phyloP scores from a whole-genome alignment of 1,140 invertebrate species.

The Philopotamus ludificatus region DNA sequence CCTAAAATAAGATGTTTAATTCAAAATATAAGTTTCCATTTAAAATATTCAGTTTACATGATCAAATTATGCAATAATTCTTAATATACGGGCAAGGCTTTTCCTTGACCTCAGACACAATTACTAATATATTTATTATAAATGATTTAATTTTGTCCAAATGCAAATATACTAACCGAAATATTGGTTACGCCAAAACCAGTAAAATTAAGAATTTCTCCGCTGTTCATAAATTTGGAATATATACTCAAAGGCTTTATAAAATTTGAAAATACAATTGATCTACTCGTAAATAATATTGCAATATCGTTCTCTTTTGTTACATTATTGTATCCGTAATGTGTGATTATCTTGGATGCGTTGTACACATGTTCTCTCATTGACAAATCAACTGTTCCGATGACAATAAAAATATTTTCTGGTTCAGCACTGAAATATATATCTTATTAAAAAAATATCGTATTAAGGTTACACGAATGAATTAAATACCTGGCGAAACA shows the following conservation, averaged over 20 bases:
- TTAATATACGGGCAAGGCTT: no score
- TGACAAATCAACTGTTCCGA: conserved; percentile 25
- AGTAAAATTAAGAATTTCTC: conserved; percentile 25
- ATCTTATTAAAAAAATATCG: not conserved
- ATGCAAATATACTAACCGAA: no score
- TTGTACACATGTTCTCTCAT: conserved; percentile 20
- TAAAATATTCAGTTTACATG: not conserved
- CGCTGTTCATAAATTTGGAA: conserved; percentile 3
- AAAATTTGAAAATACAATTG: conserved; percentile 14
- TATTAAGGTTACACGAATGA: not conserved
- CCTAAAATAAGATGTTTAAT: conserved; percentile 16
- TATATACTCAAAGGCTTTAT: conserved; percentile 10
- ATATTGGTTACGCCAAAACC: no score
- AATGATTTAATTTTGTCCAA: conserved; percentile 18
- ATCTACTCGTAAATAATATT: conserved; percentile 19
- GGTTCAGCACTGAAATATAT: conserved; percentile 27
- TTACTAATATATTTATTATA: no score
- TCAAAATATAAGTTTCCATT: conserved; percentile 2
- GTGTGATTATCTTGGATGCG: conserved; percentile 27
- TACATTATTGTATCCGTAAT: conserved; percentile 21
- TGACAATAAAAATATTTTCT: conserved; percentile 21
- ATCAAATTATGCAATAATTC: not conserved
- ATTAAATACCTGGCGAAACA: conserved; percentile 34
- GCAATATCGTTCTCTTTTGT: conserved; percentile 38
- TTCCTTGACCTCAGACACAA: no score